phyloP scores from a whole-genome alignment of 2,797 vertebrate species.

The Discoglossus pictus region DNA sequence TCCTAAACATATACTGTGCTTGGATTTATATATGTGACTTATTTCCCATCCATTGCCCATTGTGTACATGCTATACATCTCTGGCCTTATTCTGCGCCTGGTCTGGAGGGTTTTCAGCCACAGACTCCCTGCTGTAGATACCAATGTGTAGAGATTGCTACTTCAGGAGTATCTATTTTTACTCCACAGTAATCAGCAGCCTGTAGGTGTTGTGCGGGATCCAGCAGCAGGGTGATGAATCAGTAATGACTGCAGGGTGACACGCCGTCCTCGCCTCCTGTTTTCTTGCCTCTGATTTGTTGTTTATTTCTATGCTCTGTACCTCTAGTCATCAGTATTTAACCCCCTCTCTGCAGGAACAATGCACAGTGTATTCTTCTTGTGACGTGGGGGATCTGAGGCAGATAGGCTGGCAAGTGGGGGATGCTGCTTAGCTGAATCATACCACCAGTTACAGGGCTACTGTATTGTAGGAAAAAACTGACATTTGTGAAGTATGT shows the following conservation, averaged over 20 bases:
- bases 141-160: conserved; percentile 23
- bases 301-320: conserved; percentile 31
- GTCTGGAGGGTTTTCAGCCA: conserved; percentile 8
- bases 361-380: not conserved
- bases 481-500: too few relatives aligned
- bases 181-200: conserved; percentile 1
- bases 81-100: not conserved
- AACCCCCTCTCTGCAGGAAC: conserved; percentile 1
- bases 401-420: too few relatives aligned
- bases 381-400: too few relatives aligned
- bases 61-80: too few relatives aligned
- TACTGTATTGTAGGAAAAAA: too few relatives aligned
- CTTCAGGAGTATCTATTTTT: conserved; percentile 57
- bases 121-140: conserved; percentile 39
- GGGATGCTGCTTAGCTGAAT: too few relatives aligned
- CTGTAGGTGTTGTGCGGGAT: conserved; percentile 51
- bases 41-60: too few relatives aligned
- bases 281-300: conserved; percentile 38
- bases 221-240: conserved; percentile 41
- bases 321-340: conserved; percentile 24
- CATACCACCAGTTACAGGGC: too few relatives aligned
- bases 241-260: conserved; percentile 8
- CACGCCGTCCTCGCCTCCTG: conserved; percentile 41
- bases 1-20: too few relatives aligned
- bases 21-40: too few relatives aligned